Evolutionary conservation across 2,797 vertebrate genomes (phyloP).

Genomic region (Leuciscus waleckii): DNA sequence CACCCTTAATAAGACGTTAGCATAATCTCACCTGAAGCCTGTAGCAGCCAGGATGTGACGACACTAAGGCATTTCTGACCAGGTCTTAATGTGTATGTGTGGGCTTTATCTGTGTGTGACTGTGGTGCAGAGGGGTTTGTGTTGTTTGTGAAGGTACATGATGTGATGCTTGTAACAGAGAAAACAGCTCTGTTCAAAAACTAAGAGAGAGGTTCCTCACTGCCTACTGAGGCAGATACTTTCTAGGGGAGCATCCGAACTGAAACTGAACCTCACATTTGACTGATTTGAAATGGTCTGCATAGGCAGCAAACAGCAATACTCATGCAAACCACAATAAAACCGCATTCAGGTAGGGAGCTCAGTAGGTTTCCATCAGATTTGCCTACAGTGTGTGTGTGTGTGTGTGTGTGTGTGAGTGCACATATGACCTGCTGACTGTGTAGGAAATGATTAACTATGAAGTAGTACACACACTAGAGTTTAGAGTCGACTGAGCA

Average conservation of each 20-base stretch:
- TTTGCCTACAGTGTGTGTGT: slow-evolving; percentile 36
- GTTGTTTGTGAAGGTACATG: not conserved
- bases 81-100: slow-evolving; percentile 34
- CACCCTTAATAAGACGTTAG: slow-evolving; percentile 50
- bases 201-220: not conserved
- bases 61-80: slow-evolving; percentile 32
- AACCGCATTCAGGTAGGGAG: not conserved
- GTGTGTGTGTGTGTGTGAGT: not conserved
- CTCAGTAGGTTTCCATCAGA: not conserved
- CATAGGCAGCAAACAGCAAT: not conserved
- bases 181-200: slow-evolving; percentile 10
- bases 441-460: slow-evolving; percentile 53
- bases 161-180: not conserved
- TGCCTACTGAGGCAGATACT: not conserved
- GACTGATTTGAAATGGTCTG: not conserved
- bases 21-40: slow-evolving; percentile 47
- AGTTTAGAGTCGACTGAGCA: not conserved
- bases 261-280: not conserved
- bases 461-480: slow-evolving; percentile 9
- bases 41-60: slow-evolving; percentile 27
- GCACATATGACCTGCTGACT: slow-evolving; percentile 43
- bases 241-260: not conserved
- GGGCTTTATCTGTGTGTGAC: slow-evolving; percentile 26
- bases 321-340: not conserved
- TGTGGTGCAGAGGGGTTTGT: slow-evolving; percentile 4